Evolutionary conservation across 2,888 invertebrate species (phyloP).

Genomic region (Seladonia tumulorum): DNA sequence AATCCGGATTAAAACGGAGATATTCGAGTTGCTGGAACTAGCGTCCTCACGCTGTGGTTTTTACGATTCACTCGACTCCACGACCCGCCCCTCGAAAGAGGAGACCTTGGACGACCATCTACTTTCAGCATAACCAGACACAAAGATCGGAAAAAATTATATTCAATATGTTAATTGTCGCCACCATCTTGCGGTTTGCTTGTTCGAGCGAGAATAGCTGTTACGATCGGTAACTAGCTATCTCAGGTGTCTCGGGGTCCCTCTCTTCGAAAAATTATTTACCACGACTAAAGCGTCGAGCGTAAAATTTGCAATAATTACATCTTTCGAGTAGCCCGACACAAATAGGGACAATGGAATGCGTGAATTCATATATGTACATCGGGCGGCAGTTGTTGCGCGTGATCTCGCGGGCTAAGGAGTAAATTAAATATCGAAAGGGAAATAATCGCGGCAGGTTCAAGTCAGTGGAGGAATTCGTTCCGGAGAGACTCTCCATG

Average conservation of each 20-base stretch:
- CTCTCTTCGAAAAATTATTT: background rate
- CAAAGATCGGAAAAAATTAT: background rate
- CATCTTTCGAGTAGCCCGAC: background rate
- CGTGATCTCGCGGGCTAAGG: background rate
- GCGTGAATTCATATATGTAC: background rate
- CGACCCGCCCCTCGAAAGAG: background rate
- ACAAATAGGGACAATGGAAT: background rate
- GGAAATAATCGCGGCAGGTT: slow-evolving; percentile 41
- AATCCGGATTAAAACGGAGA: slow-evolving; percentile 9
- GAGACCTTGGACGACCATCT: background rate
- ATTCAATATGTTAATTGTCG: background rate
- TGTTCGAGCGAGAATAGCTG: background rate
- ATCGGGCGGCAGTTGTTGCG: background rate
- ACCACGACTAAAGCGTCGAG: background rate
- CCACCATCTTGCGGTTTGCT: background rate
- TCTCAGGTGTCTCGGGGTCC: background rate
- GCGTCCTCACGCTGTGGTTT: background rate
- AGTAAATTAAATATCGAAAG: slow-evolving; percentile 21
- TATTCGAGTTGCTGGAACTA: background rate
- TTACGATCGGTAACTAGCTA: background rate
- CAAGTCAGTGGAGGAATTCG: slow-evolving; percentile 39
- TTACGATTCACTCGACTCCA: background rate
- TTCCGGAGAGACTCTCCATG: slow-evolving; percentile 18
- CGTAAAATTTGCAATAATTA: background rate
- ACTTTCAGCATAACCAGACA: background rate